Conservation (phyloP, 2,797 vertebrate genomes). For the Zenarchopterus dispar region DNA sequence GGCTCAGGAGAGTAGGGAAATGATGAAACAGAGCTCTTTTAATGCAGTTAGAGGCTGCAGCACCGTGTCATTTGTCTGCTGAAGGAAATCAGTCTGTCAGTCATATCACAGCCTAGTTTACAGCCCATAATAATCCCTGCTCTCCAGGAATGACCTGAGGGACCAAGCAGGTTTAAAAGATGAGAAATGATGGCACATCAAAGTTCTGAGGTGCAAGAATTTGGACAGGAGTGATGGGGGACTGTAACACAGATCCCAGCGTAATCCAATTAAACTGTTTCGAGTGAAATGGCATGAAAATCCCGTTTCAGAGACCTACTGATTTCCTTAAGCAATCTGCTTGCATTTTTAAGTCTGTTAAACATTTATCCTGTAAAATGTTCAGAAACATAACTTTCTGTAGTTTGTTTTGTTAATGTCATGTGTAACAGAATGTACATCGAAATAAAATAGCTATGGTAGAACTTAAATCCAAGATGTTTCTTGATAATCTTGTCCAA, state of each 20-base stretch:
- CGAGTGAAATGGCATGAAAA: neutral
- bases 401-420: no score
- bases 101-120: slow-evolving; percentile 15
- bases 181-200: neutral
- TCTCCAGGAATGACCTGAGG: slow-evolving; percentile 25
- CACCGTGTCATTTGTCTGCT: slow-evolving; percentile 35
- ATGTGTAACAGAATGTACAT: no score
- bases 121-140: slow-evolving; percentile 28
- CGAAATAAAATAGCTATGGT: no score
- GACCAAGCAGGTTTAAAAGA: neutral
- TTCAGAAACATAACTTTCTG: no score
- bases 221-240: neutral
- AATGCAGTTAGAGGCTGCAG: slow-evolving; percentile 38
- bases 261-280: neutral
- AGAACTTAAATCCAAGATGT: no score
- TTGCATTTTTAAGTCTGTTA: no score
- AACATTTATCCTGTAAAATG: no score
- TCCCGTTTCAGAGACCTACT: neutral
- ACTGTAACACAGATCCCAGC: neutral
- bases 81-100: slow-evolving; percentile 35
- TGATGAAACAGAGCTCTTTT: slow-evolving; percentile 20
- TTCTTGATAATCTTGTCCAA: no score
- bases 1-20: slow-evolving; percentile 30
- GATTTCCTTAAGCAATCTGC: no score
- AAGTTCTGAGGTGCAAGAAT: neutral